Base-by-base conservation (phyloP, 1,140 invertebrate genomes). In the Cecropterus lyciades region DNA sequence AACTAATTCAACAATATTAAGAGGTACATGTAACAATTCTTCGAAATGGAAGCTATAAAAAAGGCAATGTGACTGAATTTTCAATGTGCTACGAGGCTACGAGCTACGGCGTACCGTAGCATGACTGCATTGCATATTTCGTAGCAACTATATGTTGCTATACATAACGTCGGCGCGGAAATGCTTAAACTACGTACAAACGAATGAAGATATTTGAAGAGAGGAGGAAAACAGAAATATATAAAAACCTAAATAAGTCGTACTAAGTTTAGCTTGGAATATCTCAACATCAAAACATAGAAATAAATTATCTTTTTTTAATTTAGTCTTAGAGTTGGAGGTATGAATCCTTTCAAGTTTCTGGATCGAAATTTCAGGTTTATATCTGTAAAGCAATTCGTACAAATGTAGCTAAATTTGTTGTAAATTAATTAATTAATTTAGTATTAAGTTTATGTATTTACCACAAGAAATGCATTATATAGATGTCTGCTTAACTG, bases 101-200 rank as follows among this genome's bases (percentile, higher is more conserved):
- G 52, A 56, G 15, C 40, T 43, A 45, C 40, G 13, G 2, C 17
- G 20, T 60, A 15, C 17, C 56, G 57, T 62, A 62, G 59, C 30
- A 7, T 43, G 14, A 37, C 14, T 37, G n/a, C 46, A 37, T 56
- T 56, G 16, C 53, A 16, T 49, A 62, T 62, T 62, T 40, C 45
- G 57, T 62, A 62, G 57, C 46, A 56, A 30, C 17, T 15, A 49
- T 27, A 16, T 27, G 15, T 15, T 17, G 16, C 15, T 42, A 63
- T 20, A 40, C 37, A 30, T 49, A 62, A 37, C 9, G 33, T 37
- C 9, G 33, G 33, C 33, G 33, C n/a, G 33, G 33, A n/a, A 37
- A 37, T 37, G 33, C 10, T 37, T 37, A 11, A 37, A 37, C 33
- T 37, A 9, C 7, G 33, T 11, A 37, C 9, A 37, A 11, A 37